Base-by-base conservation (phyloP, 2,888 invertebrate species). In the Listrodromus nycthemerus region DNA sequence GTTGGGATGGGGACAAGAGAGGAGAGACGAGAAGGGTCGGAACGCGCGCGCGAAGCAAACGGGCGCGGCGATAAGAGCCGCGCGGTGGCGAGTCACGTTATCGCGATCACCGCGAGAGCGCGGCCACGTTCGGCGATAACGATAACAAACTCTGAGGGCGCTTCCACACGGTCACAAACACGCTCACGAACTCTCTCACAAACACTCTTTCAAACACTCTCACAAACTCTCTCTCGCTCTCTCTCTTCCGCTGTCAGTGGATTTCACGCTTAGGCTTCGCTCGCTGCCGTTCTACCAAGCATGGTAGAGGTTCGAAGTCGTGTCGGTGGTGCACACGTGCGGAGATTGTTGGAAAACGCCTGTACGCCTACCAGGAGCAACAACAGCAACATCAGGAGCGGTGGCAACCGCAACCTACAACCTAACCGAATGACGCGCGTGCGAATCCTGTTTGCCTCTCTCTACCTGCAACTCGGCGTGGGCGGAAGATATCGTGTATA, bases 51-150 rank as follows among this genome's bases (percentile, higher is more conserved):
- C 86, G 86, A 88, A 88, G 88, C 87, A 87, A 88, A 88, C 88
- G 88, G 87, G 85, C 87, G 87, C 87, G 86, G 87, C 87, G 91
- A 91, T 91, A 91, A 91, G 90, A 90, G 85, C 80, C 77, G 80
- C 82, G 82, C 89, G 88, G 89, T 89, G 91, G 91, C 90, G 89
- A 90, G 89, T 87, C 70, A 61, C 87, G 89, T 89, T 91, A 91
- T 91, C 91, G 88, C 89, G 91, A 91, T 91, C 91, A 89, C 88
- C 87, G 89, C 84, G 71, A 81, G 84, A 74, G 84, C 89, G 89
- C 89, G 91, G 89, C 91, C 90, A 90, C 91, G 90, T 88, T 89
- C 89, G 85, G 86, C 90, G 91, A 91, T 91, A 91, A 91, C 91
- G 91, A 91, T 91, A 91, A 91, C 90, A 89, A 91, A 89, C 91